Conservation (phyloP, 2,113 vertebrate genomes). For the Zeus faber region DNA sequence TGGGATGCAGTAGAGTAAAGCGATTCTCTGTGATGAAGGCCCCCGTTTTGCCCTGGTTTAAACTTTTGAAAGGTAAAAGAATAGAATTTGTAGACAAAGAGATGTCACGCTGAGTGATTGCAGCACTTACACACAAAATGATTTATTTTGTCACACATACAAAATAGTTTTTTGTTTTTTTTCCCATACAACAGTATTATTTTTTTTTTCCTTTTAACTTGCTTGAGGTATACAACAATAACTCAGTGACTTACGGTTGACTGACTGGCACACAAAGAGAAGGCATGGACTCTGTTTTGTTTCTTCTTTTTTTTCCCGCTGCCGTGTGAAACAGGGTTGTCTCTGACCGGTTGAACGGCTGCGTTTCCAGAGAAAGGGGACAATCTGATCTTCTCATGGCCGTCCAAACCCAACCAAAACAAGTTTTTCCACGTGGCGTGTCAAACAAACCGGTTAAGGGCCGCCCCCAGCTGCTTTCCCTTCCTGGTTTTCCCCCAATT, state of each 20-base stretch:
- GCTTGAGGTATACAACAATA: constrained; percentile 57
- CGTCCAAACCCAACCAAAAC: background rate
- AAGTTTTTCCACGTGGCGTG: too few relatives aligned
- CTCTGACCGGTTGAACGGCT: too few relatives aligned
- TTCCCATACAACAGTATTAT: constrained; percentile 31
- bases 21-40: too few relatives aligned
- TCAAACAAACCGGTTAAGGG: too few relatives aligned
- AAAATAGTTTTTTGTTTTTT: constrained; percentile 52
- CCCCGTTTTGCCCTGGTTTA: too few relatives aligned
- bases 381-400: background rate
- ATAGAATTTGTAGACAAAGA: constrained; percentile 9
- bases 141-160: constrained; percentile 68
- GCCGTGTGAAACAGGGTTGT: too few relatives aligned
- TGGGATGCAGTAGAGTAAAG: too few relatives aligned
- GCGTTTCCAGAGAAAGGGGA: background rate
- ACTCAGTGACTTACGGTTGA: constrained; percentile 34
- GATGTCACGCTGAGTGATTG: constrained; percentile 38
- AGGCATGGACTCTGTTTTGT: background rate
- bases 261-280: constrained; percentile 38
- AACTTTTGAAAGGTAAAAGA: background rate
- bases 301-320: too few relatives aligned
- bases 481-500: too few relatives aligned
- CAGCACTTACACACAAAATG: constrained; percentile 61
- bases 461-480: too few relatives aligned
- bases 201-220: constrained; percentile 52